Evolutionary conservation across 1,140 invertebrate genomes (phyloP), one percentile per base, ranked within the genome.

Genomic region (Neodiprion lecontei): DNA sequence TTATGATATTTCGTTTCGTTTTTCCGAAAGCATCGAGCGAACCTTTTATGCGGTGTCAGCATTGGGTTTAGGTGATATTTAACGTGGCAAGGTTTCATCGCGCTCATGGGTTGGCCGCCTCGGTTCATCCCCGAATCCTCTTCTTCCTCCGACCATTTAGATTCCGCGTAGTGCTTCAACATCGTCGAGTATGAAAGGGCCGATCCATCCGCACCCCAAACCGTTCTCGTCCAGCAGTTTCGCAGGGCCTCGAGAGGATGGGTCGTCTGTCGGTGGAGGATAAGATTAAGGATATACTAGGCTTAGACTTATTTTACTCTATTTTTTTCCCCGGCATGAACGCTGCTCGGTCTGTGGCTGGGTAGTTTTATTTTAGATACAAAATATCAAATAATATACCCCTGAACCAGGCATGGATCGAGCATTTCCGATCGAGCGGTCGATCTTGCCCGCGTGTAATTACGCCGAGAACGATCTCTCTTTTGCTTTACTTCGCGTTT

Each of bases 71-170:
- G 7, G 68, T 81, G 76, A 72, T 75, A 14, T 4, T 48, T 47
- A 7, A 81, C 61, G 1, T 67, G 23, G 23, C 75, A 72, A n/a
- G 83, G 83, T 48, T 53, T 83, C 11, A 83, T 12, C 67, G 77
- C 75, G 48, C 73, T 78, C 77, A 82, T 82, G 1, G 77, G 70
- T 69, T 77, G 75, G 12, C 77, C 79, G 7, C 66, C 47, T 61
- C 10, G 5, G 70, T 71, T 14, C 28, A 40, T 67, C 71, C 9
- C 47, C 53, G 9, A 14, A 5, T 2, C 28, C 5, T 40, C 28
- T 40, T 40, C 28, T 40, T 40, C 28, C 28, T 40, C 28, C 1
- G 28, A 40, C 53, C 53, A 61, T 61, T 61, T 17, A 12, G 11
- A 61, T 9, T 61, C 53, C 53, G 53, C 11, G 53, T 61, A 61